Evolutionary conservation across 2,888 invertebrate genomes (phyloP).

Genomic region (Pseudolycoriella hygida): DNA sequence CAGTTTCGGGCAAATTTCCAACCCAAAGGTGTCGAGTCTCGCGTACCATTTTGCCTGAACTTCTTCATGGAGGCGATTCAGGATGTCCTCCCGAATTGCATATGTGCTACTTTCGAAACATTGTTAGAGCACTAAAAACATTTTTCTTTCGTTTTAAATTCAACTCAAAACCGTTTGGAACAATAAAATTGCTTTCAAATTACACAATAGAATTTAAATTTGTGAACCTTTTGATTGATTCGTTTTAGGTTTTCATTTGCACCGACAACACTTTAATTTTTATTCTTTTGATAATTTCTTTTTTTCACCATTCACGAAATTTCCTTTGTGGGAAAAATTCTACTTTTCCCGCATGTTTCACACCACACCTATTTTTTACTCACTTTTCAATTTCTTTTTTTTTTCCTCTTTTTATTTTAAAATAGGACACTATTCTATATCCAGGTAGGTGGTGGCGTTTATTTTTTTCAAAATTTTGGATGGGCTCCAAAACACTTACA

Average conservation of each 20-base stretch:
- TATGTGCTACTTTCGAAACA: not conserved
- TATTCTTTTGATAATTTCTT: not conserved
- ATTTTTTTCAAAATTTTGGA: not conserved
- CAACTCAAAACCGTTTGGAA: not conserved
- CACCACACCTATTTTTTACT: not conserved
- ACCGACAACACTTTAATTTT: no score
- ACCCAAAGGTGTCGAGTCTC: constrained; percentile 99
- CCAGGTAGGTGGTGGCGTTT: not conserved
- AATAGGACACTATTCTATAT: no score
- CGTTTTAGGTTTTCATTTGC: no score
- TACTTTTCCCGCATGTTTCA: not conserved
- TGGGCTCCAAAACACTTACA: not conserved
- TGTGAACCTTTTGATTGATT: no score
- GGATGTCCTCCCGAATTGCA: not conserved
- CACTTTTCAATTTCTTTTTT: not conserved
- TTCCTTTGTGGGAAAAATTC: no score
- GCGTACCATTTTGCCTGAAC: constrained; percentile 98
- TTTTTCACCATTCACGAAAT: not conserved
- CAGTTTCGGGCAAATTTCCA: constrained; percentile 99
- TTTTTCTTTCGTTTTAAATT: not conserved
- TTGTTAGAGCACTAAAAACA: not conserved
- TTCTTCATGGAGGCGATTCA: constrained; percentile 52
- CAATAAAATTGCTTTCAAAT: no score
- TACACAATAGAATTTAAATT: no score
- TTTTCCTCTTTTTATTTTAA: not conserved